Evolutionary conservation across 2,888 invertebrate genomes (phyloP).

Genomic region (Mythimna albipuncta): DNA sequence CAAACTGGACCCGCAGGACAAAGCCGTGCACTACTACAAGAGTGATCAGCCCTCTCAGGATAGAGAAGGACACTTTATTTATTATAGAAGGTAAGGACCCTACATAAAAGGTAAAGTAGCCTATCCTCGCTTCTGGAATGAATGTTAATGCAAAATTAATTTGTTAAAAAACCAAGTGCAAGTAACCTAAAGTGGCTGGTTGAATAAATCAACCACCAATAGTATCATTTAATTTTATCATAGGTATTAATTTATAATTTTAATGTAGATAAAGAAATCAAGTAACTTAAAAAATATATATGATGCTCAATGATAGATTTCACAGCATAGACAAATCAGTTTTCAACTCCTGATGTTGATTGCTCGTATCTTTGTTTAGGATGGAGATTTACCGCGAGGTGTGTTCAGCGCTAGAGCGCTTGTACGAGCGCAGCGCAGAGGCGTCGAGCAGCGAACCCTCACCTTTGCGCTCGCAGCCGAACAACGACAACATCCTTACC

Average conservation of each 20-base stretch:
- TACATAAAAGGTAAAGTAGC: too few relatives aligned
- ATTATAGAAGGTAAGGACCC: slow-evolving; percentile 90
- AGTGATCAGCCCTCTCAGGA: slow-evolving; percentile 96
- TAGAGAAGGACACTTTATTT: slow-evolving; percentile 95
- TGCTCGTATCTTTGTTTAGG: slow-evolving; percentile 83
- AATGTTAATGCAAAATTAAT: too few relatives aligned
- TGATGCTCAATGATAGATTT: too few relatives aligned
- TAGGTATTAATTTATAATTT: too few relatives aligned
- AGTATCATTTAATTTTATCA: too few relatives aligned
- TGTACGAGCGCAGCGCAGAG: slow-evolving; percentile 91
- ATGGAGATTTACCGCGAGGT: slow-evolving; percentile 97
- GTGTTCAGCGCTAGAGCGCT: slow-evolving; percentile 93
- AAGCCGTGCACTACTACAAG: slow-evolving; percentile 96
- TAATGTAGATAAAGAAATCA: too few relatives aligned
- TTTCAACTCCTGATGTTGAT: background rate
- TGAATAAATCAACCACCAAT: too few relatives aligned
- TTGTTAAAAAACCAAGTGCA: too few relatives aligned
- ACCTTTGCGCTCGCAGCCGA: slow-evolving; percentile 71
- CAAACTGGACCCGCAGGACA: slow-evolving; percentile 96
- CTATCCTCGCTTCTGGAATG: too few relatives aligned
- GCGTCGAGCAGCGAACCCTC: slow-evolving; percentile 82
- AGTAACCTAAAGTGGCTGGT: too few relatives aligned
- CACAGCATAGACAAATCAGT: too few relatives aligned
- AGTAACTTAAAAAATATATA: too few relatives aligned
- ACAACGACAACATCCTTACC: slow-evolving; percentile 77